Percentiles rank a stretch among this genome's conserved stretches.
These are phyloP conservation scores for Geotrypetes seraphini DNA, from an alignment of 2,797 vertebrate species.

Conservation along the genomic window DNA sequence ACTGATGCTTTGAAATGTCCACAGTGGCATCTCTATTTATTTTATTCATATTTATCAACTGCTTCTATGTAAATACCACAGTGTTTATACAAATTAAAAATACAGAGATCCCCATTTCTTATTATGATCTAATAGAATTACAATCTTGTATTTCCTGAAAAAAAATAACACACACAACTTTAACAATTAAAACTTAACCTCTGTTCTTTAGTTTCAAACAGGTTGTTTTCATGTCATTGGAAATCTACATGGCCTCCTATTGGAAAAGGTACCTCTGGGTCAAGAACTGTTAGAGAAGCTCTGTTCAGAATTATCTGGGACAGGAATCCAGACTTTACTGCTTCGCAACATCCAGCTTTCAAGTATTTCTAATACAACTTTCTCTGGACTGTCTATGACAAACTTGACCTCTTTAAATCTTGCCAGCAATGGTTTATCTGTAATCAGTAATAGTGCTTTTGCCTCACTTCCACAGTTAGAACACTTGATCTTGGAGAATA, in stretches of 20 bases:
- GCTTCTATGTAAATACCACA: no score
- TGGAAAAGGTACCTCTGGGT: constrained; percentile 59
- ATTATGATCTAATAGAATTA: no score
- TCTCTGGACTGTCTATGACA: constrained; percentile 60
- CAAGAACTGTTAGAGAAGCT: constrained; percentile 38
- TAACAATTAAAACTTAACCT: no score
- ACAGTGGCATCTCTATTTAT: no score
- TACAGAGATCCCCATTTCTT: no score
- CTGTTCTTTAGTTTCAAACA: constrained; percentile 55
- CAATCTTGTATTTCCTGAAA: no score
- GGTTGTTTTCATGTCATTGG: constrained; percentile 68
- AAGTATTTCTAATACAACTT: constrained; percentile 46
- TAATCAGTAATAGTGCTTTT: constrained; percentile 62
- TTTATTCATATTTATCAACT: no score
- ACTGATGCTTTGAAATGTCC: no score
- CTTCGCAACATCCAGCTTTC: constrained; percentile 53
- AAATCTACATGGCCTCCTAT: constrained; percentile 50
- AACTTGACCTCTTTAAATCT: constrained; percentile 72
- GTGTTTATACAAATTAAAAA: no score
- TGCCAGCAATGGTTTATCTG: constrained; percentile 56
- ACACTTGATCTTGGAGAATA: constrained; percentile 59
- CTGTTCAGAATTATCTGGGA: constrained; percentile 64
- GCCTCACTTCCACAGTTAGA: constrained; percentile 63
- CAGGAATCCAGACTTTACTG: constrained; percentile 58
- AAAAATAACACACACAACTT: no score